These are phyloP conservation scores for Diadumene lineata DNA, from an alignment of 92 coral and sea anemone species.

Conservation along the genomic window DNA sequence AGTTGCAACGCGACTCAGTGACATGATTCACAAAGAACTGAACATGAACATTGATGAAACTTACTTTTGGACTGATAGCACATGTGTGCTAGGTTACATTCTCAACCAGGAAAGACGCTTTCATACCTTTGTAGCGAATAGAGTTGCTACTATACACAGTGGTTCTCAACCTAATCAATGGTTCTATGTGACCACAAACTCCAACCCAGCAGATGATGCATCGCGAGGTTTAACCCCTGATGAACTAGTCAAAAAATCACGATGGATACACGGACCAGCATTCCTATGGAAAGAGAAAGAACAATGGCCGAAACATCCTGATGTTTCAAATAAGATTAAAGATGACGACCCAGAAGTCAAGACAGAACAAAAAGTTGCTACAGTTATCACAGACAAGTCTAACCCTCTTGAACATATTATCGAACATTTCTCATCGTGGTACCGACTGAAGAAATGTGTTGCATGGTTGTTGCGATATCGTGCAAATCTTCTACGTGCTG, in stretches of 20 bases:
- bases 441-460: conserved; percentile 40
- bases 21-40: conserved; percentile 8
- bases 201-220: conserved; percentile 27
- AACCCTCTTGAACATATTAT: conserved; percentile 28
- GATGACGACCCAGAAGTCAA: conserved; percentile 33
- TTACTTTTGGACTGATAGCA: conserved; percentile 44
- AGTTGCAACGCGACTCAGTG: conserved; percentile 24
- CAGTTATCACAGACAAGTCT: not conserved
- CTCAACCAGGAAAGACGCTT: conserved; percentile 18
- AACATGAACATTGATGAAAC: conserved; percentile 9
- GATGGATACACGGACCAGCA: conserved; percentile 26
- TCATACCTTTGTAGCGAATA: conserved; percentile 33
- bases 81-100: conserved; percentile 29
- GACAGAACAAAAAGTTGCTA: conserved; percentile 4
- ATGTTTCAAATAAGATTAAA: not conserved
- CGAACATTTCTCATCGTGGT: conserved; percentile 48
- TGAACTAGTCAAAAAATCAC: not conserved
- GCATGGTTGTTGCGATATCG: conserved; percentile 55
- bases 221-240: conserved; percentile 28
- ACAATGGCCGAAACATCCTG: conserved; percentile 24
- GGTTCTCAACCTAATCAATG: conserved; percentile 11
- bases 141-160: conserved; percentile 5
- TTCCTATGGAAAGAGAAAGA: conserved; percentile 26
- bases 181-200: conserved; percentile 14
- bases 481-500: conserved; percentile 34